A percentile compares a stretch with the other conserved stretches of the same genome.
Evolutionary conservation across 2,113 vertebrate species (phyloP).

Genomic region (Accipiter virgatus): DNA sequence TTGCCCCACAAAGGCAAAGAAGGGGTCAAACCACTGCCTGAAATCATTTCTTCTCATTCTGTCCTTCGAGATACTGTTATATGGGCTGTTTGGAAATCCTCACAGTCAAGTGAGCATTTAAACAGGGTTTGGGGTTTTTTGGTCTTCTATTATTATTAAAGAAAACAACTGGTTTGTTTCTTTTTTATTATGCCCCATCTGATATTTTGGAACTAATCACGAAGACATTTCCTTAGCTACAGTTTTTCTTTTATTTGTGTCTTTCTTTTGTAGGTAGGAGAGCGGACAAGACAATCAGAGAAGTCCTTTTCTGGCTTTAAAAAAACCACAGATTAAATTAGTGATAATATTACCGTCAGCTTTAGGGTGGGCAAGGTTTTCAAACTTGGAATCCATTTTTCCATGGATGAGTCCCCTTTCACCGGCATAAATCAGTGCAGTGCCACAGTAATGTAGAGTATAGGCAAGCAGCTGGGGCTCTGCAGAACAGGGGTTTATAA

Average conservation of each 20-base stretch:
- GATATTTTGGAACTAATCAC: neutral
- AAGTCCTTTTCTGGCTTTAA: neutral
- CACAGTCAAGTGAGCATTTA: neutral
- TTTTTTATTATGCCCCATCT: neutral
- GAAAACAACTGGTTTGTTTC: neutral
- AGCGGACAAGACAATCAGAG: neutral
- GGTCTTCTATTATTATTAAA: neutral
- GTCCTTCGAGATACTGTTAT: neutral
- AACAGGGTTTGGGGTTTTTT: neutral
- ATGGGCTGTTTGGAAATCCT: neutral
- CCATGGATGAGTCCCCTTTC: neutral
- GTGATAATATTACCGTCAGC: neutral
- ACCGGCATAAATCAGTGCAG: neutral
- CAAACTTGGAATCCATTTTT: neutral
- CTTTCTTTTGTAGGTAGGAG: neutral
- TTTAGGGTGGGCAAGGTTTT: neutral
- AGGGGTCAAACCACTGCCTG: neutral
- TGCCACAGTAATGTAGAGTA: accelerated
- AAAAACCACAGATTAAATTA: neutral
- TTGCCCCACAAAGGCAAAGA: neutral
- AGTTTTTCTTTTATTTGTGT: neutral
- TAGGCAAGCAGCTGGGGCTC: neutral
- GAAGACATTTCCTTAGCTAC: neutral
- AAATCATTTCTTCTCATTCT: neutral
- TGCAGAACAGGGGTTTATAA: neutral